Base-by-base conservation (phyloP, 1,140 invertebrate genomes). In the Rhagoletis pomonella region DNA sequence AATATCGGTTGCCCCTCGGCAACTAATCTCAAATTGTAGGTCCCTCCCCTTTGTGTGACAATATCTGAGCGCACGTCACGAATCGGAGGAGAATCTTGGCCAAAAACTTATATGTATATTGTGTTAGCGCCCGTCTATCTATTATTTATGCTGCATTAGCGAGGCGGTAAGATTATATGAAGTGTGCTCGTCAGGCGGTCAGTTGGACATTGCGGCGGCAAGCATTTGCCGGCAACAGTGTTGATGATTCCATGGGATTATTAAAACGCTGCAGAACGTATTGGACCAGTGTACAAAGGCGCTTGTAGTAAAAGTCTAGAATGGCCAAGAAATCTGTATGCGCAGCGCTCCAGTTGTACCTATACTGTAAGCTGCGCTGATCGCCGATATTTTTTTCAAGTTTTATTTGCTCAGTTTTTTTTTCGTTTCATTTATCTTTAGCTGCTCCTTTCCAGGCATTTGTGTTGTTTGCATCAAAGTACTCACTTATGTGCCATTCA, bases 401-500 rank as follows among this genome's bases (percentile, higher is more conserved):
- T 29, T 55, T 81, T 47, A 55, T 81, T 55, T 62, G 7, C 4
- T n/a, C 19, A 55, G 44, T 29, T 5, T 50, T 81, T 81, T 55
- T 55, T 67, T 29, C 10, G 4, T 10, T 4, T 5, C 5, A 9
- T 29, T 12, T 10, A 55, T 14, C 44, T 55, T 55, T 81, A 55
- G 47, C 47, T 10, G 42, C 50, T 81, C n/a, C 55, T 55, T 10
- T 55, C 10, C 2, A 9, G 1, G 60, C 12, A 17, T 62, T 62
- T 62, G n/a, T 67, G 47, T 19, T 55, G n/a, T n/a, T n/a, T 19
- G 9, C 50, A 58, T 81, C 47, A 29, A 29, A 47, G 69, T 44
- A 47, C 73, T 58, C 73, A 19, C 73, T 55, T 81, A 77, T 77
- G 69, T 47, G 73, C 47, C 73, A 55, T 58, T 81, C 73, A 81